Evolutionary conservation across 1,140 invertebrate species (phyloP), one percentile per base, ranked within the genome.

Genomic region (Magallana gigas): DNA sequence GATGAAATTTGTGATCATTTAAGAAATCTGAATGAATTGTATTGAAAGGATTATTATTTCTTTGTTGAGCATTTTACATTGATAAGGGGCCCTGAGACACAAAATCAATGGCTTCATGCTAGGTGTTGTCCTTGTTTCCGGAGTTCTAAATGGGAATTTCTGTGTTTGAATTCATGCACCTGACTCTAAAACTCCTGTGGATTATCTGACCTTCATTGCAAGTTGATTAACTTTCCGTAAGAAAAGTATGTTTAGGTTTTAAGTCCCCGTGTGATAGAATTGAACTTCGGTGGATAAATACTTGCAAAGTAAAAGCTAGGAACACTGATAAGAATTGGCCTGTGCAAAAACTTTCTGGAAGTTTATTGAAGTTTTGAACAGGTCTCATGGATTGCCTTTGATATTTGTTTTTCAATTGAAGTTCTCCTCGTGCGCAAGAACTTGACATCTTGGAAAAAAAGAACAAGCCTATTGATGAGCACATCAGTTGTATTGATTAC

Each of bases 141-240:
- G 23, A 76, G 68, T 76, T 29, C 36, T 62, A n/a, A 62, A 62
- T 16, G 11, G 60, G 60, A 62, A 62, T 62, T 62, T 62, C n/a
- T 76, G 2, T 71, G 18, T 18, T 18, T 71, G 64, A 18, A n/a
- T 76, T n/a, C 18, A 7, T 68, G 68, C 23, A 76, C 68, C 64
- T 76, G 68, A 29, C 11, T 29, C 68, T 76, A 76, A 48, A 76
- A 76, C 68, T 29, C 18, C 29, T 36, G 68, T 71, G 68, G 68
- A 76, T 36, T 36, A 76, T 76, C 36, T 76, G 68, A 76, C 68
- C 68, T 76, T 76, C 68, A 76, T 76, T 76, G 68, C 68, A 76
- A 29, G 68, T 76, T 29, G 68, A 23, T 76, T 76, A 76, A 76
- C 68, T 76, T 71, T 76, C 68, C 36, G 23, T 36, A 76, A 76